Base-by-base conservation (phyloP, 2,797 vertebrate genomes). In the Erethizon dorsatum region DNA sequence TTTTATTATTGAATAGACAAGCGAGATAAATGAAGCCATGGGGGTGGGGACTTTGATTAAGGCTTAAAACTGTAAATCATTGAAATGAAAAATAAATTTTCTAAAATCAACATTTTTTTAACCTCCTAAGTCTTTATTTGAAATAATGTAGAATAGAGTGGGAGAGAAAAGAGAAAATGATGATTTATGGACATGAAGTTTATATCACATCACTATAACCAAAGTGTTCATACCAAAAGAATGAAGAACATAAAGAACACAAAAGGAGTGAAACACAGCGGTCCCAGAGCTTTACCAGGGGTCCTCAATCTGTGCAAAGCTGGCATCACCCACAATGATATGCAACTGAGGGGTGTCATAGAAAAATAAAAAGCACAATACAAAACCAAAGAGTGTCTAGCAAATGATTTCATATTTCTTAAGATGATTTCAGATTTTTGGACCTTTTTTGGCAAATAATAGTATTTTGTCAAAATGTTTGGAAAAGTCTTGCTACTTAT, bases 211-310 rank as follows among this genome's bases (percentile, higher is more conserved):
- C 96, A 73, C 0, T 54, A 59, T 63, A 93, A 98, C 97, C 92
- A 93, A 97, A 95, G 22, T 0, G 26, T 97, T 98, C 99, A 98
- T 98, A 99, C 99, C 99, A 99, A 99, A 97, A 99, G 99, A 98
- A 99, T 99, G 98, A 99, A 99, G 99, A 99, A 99, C 98, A 99
- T 99, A 98, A 99, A 99, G 98, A 99, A 99, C 96, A 99, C 99
- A 98, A 99, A 99, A 65, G 99, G 99, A 92, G 99, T 99, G 96
- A 99, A 99, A 99, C 99, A 99, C 98, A 99, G 98, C 1, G 99
- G 99, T 94, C 99, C 99, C 93, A 99, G 99, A 97, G 99, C 98
- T 52, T 99, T 99, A 98, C 99, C 99, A 24, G 99, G 99, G 52
- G 2, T 99, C 99, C 98, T 99, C 99, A 73, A 99, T 99, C 98